A percentile compares a stretch with the other conserved stretches of the same genome.
phyloP scores from a whole-genome alignment of 2,113 vertebrate genomes.

The Oenanthe oenanthe region DNA sequence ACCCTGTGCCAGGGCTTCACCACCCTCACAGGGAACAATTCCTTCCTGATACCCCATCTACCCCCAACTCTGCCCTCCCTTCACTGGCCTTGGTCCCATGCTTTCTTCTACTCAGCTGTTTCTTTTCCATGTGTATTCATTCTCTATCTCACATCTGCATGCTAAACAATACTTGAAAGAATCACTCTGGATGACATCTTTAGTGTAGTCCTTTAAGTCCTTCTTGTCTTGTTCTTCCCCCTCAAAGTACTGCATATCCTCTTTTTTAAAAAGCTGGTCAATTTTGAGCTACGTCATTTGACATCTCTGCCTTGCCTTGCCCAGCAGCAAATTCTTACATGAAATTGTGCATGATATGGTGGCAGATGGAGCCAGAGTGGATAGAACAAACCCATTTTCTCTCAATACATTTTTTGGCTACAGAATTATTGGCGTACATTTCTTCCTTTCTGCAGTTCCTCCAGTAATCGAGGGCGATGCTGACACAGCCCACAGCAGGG shows the following conservation, averaged over 20 bases:
- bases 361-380: neutral
- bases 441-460: slow-evolving; percentile 80
- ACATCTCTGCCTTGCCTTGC: neutral
- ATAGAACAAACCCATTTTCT: neutral
- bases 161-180: neutral
- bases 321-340: neutral
- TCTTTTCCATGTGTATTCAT: neutral
- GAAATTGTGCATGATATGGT: neutral
- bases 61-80: neutral
- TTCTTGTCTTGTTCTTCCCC: neutral
- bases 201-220: neutral
- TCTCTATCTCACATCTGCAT: neutral
- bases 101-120: neutral
- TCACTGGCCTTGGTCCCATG: neutral
- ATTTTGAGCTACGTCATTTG: neutral
- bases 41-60: rapidly evolving
- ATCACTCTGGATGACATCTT: neutral
- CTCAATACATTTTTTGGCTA: slow-evolving; percentile 18
- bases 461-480: slow-evolving; percentile 83
- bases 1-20: neutral
- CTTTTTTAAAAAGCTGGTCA: neutral
- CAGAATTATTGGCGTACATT: neutral
- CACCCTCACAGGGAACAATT: rapidly evolving
- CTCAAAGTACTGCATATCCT: neutral
- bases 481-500: slow-evolving; percentile 75